phyloP scores from a whole-genome alignment of 1,140 invertebrate genomes.

The Heliconius eleuchia region DNA sequence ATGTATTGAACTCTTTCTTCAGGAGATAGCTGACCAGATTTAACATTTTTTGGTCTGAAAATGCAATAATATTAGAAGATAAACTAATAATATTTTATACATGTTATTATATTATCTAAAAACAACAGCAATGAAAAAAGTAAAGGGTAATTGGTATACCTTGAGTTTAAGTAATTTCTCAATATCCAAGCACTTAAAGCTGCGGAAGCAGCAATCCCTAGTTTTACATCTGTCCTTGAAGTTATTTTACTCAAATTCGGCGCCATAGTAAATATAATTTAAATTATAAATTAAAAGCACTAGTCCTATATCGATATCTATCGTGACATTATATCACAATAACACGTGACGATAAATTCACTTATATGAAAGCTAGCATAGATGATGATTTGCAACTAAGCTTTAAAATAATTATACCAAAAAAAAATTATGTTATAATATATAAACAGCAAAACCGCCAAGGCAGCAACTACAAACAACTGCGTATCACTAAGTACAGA shows the following conservation, averaged over 20 bases:
- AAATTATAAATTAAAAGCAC: constrained; percentile 5
- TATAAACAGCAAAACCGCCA: not conserved
- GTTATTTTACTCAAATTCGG: constrained; percentile 75
- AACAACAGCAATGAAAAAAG: too few species aligned
- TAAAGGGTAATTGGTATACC: constrained; percentile 41
- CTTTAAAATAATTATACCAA: not conserved
- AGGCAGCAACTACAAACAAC: constrained; percentile 1
- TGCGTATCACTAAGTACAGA: not conserved
- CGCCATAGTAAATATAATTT: constrained; percentile 55
- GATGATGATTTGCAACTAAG: not conserved
- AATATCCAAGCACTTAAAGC: constrained; percentile 70
- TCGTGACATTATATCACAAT: constrained; percentile 30
- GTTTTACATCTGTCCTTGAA: constrained; percentile 71
- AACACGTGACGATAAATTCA: constrained; percentile 8
- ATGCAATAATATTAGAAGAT: not conserved
- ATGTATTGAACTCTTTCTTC: constrained; percentile 89
- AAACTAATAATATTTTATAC: not conserved
- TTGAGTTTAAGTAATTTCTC: constrained; percentile 63
- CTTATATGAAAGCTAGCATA: not conserved
- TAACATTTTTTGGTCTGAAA: constrained; percentile 50
- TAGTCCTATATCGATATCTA: not conserved
- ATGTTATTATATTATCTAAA: not conserved
- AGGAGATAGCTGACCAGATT: constrained; percentile 57
- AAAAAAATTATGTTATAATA: not conserved
- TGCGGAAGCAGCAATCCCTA: constrained; percentile 68